Evolutionary conservation across 2,113 vertebrate genomes (phyloP).

Genomic region (Pipa parva): DNA sequence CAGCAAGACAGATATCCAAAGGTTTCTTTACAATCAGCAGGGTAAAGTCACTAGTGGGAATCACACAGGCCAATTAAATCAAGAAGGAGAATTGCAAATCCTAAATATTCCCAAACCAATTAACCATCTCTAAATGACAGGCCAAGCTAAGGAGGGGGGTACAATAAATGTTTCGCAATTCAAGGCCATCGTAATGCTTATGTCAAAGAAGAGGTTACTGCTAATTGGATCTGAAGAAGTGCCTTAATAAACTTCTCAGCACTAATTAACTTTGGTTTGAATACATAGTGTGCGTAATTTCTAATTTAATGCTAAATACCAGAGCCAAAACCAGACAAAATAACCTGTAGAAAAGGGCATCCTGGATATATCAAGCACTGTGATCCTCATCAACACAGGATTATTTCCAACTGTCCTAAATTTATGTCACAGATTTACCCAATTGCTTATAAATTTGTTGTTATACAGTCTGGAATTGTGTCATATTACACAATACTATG

Average conservation of each 20-base stretch:
- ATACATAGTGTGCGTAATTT: too few relatives aligned
- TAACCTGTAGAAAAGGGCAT: too few relatives aligned
- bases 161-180: not conserved
- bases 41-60: not conserved
- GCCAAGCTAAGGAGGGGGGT: not conserved
- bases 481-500: too few relatives aligned
- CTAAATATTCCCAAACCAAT: constrained; percentile 27
- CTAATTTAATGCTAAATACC: too few relatives aligned
- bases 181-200: not conserved
- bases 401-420: too few relatives aligned
- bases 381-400: too few relatives aligned
- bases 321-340: too few relatives aligned
- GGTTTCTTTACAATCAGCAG: constrained; percentile 16
- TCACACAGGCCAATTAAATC: constrained; percentile 15
- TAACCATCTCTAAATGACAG: constrained; percentile 8
- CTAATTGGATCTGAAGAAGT: not conserved
- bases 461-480: too few relatives aligned
- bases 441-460: too few relatives aligned
- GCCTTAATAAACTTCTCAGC: not conserved
- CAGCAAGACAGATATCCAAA: constrained; percentile 9
- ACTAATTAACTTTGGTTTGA: not conserved
- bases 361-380: too few relatives aligned
- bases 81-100: not conserved
- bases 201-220: not conserved
- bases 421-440: too few relatives aligned